phyloP scores from a whole-genome alignment of 2,888 invertebrate species.

The Oligia latruncula region DNA sequence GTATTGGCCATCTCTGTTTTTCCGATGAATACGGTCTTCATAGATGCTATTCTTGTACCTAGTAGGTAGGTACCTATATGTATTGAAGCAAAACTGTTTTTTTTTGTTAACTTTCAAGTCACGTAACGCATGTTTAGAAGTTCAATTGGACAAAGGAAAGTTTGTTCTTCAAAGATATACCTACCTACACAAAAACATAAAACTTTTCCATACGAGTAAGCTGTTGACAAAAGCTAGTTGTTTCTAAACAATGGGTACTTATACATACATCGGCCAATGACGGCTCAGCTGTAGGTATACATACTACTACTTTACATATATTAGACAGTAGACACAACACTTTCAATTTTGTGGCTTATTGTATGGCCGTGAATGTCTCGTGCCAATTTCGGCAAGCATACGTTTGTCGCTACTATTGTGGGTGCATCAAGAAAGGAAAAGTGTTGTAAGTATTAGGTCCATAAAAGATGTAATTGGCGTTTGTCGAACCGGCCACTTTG shows the following conservation, averaged over 20 bases:
- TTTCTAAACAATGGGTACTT: conserved; percentile 42
- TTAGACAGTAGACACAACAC: conserved; percentile 28
- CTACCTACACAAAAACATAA: background rate
- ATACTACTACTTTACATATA: conserved; percentile 52
- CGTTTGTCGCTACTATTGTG: background rate
- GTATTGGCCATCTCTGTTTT: no score
- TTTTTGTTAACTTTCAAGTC: background rate
- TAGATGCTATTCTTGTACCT: no score
- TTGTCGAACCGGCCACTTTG: background rate
- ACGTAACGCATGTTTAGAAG: background rate
- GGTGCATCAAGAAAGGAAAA: background rate
- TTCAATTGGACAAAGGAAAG: conserved; percentile 15
- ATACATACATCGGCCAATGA: conserved; percentile 8
- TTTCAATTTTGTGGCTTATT: conserved; percentile 52
- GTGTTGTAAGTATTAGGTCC: background rate
- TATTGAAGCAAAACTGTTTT: background rate
- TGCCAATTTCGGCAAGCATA: conserved; percentile 12
- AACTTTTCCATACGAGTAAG: background rate
- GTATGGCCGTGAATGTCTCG: conserved; percentile 8
- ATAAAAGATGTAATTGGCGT: background rate
- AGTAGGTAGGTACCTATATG: background rate
- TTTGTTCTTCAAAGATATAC: background rate
- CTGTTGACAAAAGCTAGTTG: conserved; percentile 8
- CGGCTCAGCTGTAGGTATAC: conserved; percentile 32
- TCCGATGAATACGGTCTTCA: no score